Evolutionary conservation across 2,888 invertebrate species (phyloP).

Genomic region (Drosophila parthenogenetica): DNA sequence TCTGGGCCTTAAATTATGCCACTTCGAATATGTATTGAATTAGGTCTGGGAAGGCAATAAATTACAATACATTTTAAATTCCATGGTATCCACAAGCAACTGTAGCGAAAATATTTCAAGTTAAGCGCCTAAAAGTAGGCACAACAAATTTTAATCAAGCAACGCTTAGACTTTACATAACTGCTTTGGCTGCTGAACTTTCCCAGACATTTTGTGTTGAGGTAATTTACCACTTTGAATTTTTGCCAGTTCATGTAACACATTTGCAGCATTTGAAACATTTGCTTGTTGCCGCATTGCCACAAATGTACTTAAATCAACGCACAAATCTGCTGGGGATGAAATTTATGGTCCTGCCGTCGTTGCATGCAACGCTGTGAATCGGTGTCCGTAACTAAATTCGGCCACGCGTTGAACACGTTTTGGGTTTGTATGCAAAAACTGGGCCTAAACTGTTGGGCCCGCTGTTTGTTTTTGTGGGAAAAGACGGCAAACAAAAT

Average conservation of each 20-base stretch:
- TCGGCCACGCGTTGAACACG: slow-evolving; percentile 55
- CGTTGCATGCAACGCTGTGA: slow-evolving; percentile 29
- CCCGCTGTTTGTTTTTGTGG: slow-evolving; percentile 51
- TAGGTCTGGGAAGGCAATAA: too few species aligned
- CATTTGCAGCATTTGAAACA: slow-evolving; percentile 31
- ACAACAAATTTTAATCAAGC: too few species aligned
- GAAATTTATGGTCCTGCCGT: slow-evolving; percentile 69
- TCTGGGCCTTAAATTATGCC: too few species aligned
- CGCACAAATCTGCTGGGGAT: slow-evolving; percentile 71
- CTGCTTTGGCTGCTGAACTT: background rate
- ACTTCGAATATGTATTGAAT: too few species aligned
- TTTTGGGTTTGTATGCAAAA: slow-evolving; percentile 62
- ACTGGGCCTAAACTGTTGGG: slow-evolving; percentile 23
- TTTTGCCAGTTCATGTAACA: slow-evolving; percentile 51
- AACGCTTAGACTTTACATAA: too few species aligned
- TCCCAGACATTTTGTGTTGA: slow-evolving; percentile 32
- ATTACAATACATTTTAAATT: too few species aligned
- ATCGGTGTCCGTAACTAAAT: slow-evolving; percentile 54
- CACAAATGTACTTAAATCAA: slow-evolving; percentile 83
- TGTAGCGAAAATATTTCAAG: too few species aligned
- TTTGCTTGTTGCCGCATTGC: slow-evolving; percentile 67
- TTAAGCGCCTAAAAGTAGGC: too few species aligned
- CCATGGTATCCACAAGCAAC: too few species aligned
- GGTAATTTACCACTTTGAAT: slow-evolving; percentile 64
- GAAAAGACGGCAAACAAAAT: slow-evolving; percentile 57